Percentiles rank a stretch among this genome's conserved stretches.
phyloP scores from a whole-genome alignment of 2,797 vertebrate species.

The Apogon talboti region DNA sequence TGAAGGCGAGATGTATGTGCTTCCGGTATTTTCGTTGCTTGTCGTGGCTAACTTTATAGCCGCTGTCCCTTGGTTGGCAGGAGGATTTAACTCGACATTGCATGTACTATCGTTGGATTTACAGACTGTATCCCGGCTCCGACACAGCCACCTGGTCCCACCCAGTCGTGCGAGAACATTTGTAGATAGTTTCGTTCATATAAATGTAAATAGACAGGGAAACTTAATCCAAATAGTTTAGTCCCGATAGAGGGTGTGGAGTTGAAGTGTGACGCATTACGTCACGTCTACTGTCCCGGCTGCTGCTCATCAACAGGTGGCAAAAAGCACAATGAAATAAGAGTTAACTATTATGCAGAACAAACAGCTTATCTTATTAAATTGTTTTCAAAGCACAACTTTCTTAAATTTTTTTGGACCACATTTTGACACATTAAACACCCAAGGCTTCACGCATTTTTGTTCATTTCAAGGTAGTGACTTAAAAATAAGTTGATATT shows the following conservation, averaged over 20 bases:
- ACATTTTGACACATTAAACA: not conserved
- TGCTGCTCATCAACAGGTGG: conserved; percentile 51
- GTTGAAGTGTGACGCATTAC: conserved; percentile 68
- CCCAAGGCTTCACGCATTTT: not conserved
- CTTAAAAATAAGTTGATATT: not conserved
- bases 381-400: not conserved
- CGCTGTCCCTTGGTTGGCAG: conserved; percentile 15
- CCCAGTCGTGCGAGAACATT: not conserved
- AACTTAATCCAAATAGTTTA: conserved; percentile 46
- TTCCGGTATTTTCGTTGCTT: not conserved
- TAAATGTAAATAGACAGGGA: not conserved
- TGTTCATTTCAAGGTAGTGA: not conserved
- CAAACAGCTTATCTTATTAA: too few relatives aligned
- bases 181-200: not conserved
- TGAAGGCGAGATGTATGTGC: conserved; percentile 1
- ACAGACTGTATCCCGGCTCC: not conserved
- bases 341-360: too few relatives aligned
- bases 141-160: not conserved
- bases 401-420: too few relatives aligned
- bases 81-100: conserved; percentile 60
- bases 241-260: conserved; percentile 68
- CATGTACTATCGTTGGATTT: not conserved
- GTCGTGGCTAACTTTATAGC: conserved; percentile 5
- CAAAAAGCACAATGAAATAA: not conserved
- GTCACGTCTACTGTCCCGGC: conserved; percentile 58